A percentile compares a stretch with the other conserved stretches of the same genome.
phyloP scores from a whole-genome alignment of 35 echinoderm and acorn worm species.

The Holothuria glaberrima region DNA sequence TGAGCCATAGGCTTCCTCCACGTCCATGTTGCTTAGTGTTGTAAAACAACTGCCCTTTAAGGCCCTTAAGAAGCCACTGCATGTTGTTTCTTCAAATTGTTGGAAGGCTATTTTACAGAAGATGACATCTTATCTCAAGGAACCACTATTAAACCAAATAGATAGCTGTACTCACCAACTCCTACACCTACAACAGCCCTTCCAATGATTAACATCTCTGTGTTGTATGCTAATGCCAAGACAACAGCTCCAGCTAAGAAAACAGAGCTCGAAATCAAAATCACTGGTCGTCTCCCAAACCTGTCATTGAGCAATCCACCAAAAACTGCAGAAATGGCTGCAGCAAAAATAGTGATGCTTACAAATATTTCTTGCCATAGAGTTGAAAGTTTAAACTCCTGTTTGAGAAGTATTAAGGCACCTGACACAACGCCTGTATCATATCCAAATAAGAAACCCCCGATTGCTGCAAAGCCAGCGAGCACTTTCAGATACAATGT shows the following conservation, averaged over 20 bases:
- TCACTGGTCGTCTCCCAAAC: constrained; percentile 76
- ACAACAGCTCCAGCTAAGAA: constrained; percentile 71
- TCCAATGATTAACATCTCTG: constrained; percentile 66
- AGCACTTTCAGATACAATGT: constrained; percentile 69
- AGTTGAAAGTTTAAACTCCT: constrained; percentile 72
- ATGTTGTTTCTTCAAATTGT: too few species aligned
- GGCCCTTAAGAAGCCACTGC: too few species aligned
- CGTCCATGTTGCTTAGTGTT: background rate
- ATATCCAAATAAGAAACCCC: constrained; percentile 96
- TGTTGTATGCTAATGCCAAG: constrained; percentile 58
- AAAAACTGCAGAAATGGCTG: constrained; percentile 70
- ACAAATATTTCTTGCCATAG: constrained; percentile 97
- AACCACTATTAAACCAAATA: too few species aligned
- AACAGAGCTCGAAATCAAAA: constrained; percentile 70
- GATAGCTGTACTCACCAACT: constrained; percentile 69
- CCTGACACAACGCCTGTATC: constrained; percentile 97
- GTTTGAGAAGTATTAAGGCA: constrained; percentile 85
- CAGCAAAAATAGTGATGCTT: constrained; percentile 76
- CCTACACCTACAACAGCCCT: constrained; percentile 83
- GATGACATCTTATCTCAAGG: too few species aligned
- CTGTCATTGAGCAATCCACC: constrained; percentile 83
- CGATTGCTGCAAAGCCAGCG: constrained; percentile 80
- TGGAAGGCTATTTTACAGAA: too few species aligned
- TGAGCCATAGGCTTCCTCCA: too few species aligned
- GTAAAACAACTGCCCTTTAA: too few species aligned